Evolutionary conservation across 2,113 vertebrate species (phyloP).

Genomic region (Daphoenositta chrysoptera): DNA sequence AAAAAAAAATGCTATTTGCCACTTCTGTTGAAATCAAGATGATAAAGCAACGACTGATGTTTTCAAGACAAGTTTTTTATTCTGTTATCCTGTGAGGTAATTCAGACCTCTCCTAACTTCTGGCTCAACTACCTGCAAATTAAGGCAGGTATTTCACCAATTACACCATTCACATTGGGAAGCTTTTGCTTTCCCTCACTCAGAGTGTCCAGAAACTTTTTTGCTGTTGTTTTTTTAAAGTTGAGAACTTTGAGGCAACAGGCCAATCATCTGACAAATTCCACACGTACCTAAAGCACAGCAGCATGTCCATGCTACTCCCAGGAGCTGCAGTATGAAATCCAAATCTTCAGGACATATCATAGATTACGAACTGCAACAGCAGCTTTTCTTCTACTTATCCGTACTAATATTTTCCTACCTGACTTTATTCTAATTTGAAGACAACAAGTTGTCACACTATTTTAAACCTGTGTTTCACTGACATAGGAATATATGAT

Average conservation of each 20-base stretch:
- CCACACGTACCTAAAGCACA: neutral
- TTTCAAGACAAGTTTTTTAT: neutral
- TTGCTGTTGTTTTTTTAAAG: neutral
- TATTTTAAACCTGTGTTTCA: neutral
- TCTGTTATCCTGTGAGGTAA: neutral
- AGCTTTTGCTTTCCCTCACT: neutral
- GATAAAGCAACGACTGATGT: neutral
- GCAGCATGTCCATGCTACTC: neutral
- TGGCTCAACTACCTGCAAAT: neutral
- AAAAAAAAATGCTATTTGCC: neutral
- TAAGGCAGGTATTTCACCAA: neutral
- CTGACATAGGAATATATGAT: neutral
- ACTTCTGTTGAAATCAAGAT: neutral
- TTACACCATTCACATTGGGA: neutral
- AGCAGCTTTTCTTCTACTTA: neutral
- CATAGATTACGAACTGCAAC: neutral
- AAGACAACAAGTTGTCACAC: neutral
- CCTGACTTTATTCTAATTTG: neutral
- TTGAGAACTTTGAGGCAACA: neutral
- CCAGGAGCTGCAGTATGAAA: neutral
- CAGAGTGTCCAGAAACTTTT: neutral
- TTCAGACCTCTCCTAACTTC: neutral
- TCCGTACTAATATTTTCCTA: neutral
- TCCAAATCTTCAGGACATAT: neutral
- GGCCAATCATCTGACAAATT: neutral